Evolutionary conservation across 2,113 vertebrate genomes (phyloP).

Genomic region (Candoia aspera): DNA sequence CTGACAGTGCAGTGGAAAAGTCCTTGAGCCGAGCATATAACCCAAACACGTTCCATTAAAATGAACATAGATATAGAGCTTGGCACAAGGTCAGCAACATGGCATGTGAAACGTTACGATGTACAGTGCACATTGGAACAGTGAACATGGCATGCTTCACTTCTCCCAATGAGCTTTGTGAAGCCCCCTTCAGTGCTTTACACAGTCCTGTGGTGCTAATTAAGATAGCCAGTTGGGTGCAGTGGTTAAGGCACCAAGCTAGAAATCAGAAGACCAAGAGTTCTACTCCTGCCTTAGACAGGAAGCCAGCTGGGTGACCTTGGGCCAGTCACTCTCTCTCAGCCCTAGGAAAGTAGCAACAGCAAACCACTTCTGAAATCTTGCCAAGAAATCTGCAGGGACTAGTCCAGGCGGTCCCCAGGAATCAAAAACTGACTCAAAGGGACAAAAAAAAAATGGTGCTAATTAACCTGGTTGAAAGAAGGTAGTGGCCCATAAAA

Average conservation of each 20-base stretch:
- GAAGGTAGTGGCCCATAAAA: background rate
- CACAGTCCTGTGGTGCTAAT: background rate
- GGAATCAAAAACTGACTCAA: background rate
- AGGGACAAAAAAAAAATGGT: background rate
- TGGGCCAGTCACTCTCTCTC: background rate
- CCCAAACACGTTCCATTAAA: too few species aligned
- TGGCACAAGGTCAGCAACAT: too few species aligned
- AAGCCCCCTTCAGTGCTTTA: background rate
- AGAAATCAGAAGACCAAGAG: too few species aligned
- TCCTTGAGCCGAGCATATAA: too few species aligned
- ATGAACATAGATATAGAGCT: too few species aligned
- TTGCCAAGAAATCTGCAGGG: background rate
- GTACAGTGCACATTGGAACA: too few species aligned
- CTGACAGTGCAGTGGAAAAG: too few species aligned
- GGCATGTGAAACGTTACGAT: too few species aligned
- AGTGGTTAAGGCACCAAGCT: too few species aligned
- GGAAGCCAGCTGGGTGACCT: background rate
- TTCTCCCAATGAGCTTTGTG: background rate
- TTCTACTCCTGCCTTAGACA: background rate
- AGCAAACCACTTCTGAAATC: background rate
- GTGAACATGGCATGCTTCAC: too few species aligned
- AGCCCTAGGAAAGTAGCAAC: background rate
- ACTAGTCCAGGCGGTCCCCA: background rate
- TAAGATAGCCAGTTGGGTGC: background rate
- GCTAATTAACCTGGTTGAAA: background rate